Conservation (phyloP, 2,888 invertebrate species). For the Hemistola chrysoprasaria region DNA sequence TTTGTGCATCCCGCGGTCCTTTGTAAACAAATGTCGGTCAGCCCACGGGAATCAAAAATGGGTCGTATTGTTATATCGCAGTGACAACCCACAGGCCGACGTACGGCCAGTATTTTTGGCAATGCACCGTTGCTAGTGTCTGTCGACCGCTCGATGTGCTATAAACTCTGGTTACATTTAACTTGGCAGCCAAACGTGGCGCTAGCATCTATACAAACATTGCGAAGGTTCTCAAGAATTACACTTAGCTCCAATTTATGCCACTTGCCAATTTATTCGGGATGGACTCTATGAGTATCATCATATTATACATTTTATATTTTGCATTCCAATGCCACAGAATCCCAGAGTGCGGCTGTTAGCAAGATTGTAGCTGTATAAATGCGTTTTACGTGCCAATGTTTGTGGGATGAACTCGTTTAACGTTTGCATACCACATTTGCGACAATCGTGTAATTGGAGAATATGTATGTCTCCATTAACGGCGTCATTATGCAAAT, state of each 20-base stretch:
- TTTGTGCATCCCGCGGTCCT: constrained; percentile 39
- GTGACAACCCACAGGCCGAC: too few species aligned
- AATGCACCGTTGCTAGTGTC: constrained; percentile 44
- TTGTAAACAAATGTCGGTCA: constrained; percentile 52
- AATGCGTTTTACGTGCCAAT: constrained; percentile 27
- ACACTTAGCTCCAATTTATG: too few species aligned
- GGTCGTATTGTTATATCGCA: constrained; percentile 42
- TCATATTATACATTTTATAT: constrained; percentile 19
- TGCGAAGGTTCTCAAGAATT: too few species aligned
- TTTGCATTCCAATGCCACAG: constrained; percentile 2
- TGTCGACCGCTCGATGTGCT: constrained; percentile 14
- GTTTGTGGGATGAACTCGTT: constrained; percentile 14
- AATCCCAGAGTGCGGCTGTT: constrained; percentile 10
- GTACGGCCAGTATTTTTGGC: constrained; percentile 50
- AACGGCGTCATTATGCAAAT: constrained; percentile 2
- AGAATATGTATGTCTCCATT: background rate
- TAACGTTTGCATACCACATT: constrained; percentile 9
- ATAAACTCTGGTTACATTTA: too few species aligned
- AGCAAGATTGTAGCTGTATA: constrained; percentile 16
- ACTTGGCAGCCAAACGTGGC: too few species aligned
- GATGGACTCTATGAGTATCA: constrained; percentile 14
- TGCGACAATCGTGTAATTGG: constrained; percentile 1
- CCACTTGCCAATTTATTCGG: too few species aligned
- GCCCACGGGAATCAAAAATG: constrained; percentile 41
- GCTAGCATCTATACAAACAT: too few species aligned